Percentiles rank a stretch among this genome's conserved stretches.
phyloP scores from a whole-genome alignment of 2,113 vertebrate genomes.

The Chloebia gouldiae region DNA sequence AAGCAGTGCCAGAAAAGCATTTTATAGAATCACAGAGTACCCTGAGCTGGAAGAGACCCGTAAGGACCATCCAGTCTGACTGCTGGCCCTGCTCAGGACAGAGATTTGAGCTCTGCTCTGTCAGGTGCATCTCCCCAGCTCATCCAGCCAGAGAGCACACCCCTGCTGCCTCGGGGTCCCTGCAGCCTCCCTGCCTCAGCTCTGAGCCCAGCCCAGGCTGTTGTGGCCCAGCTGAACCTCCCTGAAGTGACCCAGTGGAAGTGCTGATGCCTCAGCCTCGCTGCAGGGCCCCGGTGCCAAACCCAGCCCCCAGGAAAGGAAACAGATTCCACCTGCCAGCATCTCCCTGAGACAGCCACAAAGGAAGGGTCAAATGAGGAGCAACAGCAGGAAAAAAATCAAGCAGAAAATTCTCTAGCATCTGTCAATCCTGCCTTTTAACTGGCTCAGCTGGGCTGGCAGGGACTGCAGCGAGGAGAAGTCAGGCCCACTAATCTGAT shows the following conservation, averaged over 20 bases:
- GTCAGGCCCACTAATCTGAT: background rate
- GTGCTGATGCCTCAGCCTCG: background rate
- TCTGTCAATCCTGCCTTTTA: background rate
- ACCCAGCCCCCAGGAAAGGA: background rate
- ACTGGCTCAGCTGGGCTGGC: background rate
- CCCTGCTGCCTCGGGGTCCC: background rate
- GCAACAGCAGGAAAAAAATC: background rate
- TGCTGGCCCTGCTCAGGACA: background rate
- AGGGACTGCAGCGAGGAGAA: background rate
- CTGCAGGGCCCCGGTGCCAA: background rate
- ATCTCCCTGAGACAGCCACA: background rate
- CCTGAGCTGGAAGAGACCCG: background rate
- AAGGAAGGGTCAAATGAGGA: slow-evolving; percentile 1
- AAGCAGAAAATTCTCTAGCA: background rate
- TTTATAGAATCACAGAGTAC: background rate
- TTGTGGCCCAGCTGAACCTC: background rate
- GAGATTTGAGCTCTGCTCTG: background rate
- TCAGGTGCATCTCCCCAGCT: background rate
- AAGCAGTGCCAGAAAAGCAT: background rate
- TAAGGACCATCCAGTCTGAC: background rate
- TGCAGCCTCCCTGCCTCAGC: background rate
- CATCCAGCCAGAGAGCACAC: background rate
- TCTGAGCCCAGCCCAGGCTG: background rate
- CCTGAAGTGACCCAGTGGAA: background rate
- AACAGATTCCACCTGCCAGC: background rate